Evolutionary conservation across 2,797 vertebrate genomes (phyloP).

Genomic region (Triplophysa yarkandensis): DNA sequence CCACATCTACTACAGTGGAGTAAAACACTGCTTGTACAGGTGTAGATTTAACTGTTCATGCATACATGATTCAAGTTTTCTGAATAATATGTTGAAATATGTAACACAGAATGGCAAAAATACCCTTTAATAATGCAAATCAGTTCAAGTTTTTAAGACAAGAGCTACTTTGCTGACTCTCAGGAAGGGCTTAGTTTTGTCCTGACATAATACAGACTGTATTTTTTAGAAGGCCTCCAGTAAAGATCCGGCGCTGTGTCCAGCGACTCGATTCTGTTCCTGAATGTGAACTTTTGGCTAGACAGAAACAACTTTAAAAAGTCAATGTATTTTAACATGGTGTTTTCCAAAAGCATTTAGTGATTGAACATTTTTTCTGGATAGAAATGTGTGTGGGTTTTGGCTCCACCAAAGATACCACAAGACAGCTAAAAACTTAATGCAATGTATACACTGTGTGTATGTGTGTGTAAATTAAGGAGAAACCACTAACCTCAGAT

Average conservation of each 20-base stretch:
- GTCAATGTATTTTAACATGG: neutral
- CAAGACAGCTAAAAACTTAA: neutral
- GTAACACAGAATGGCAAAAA: neutral
- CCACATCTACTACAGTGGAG: constrained; percentile 67
- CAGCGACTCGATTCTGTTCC: constrained; percentile 74
- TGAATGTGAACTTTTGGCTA: constrained; percentile 79
- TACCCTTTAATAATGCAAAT: too few species aligned
- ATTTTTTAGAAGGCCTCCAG: constrained; percentile 77
- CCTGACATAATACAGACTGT: constrained; percentile 68
- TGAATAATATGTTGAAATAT: neutral
- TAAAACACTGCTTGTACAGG: constrained; percentile 31
- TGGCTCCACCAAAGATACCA: neutral
- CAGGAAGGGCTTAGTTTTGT: neutral
- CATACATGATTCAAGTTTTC: neutral
- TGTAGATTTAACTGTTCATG: neutral
- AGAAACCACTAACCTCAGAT: neutral
- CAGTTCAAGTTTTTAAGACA: too few species aligned
- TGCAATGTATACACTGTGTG: neutral
- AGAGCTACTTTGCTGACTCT: too few species aligned
- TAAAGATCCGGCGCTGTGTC: constrained; percentile 82
- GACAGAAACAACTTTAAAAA: neutral
- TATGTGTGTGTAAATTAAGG: too few species aligned
- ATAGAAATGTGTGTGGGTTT: too few species aligned
- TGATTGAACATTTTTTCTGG: too few species aligned
- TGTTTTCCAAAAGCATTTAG: neutral